These are phyloP conservation scores for Aphrophora alni DNA, from an alignment of 2,888 invertebrate species.

Conservation along the genomic window DNA sequence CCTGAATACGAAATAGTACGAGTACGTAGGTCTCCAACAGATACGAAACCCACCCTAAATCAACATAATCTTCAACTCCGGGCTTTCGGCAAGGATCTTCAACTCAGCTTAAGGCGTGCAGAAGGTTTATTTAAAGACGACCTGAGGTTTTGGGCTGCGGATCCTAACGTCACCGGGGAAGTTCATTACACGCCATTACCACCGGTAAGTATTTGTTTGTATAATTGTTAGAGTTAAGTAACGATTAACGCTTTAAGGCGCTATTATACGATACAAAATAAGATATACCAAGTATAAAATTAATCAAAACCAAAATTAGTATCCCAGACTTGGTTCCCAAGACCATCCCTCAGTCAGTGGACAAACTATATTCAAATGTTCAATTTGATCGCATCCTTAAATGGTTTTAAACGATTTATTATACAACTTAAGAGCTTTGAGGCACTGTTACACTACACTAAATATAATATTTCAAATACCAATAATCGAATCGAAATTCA, in stretches of 20 bases:
- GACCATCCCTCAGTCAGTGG: no score
- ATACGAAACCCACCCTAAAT: conserved; percentile 54
- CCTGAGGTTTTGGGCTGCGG: conserved; percentile 81
- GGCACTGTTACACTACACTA: neutral
- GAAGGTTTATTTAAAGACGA: conserved; percentile 79
- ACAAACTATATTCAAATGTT: neutral
- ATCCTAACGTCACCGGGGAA: conserved; percentile 78
- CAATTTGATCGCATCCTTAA: neutral
- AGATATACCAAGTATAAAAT: no score
- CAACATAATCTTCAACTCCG: conserved; percentile 69
- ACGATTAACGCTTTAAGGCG: no score
- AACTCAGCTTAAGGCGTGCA: conserved; percentile 76
- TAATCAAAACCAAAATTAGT: no score
- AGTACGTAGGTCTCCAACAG: conserved; percentile 63
- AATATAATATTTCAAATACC: no score
- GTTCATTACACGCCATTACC: conserved; percentile 79
- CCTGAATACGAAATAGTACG: conserved; percentile 86
- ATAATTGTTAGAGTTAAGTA: no score
- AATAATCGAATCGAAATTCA: no score
- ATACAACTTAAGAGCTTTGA: neutral
- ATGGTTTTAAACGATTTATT: neutral
- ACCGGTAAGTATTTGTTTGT: conserved; percentile 66
- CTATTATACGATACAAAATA: no score
- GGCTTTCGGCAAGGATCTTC: conserved; percentile 80
- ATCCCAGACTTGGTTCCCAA: no score